Conservation (phyloP, 2,797 vertebrate species). For the Philypnodon macrostomus region DNA sequence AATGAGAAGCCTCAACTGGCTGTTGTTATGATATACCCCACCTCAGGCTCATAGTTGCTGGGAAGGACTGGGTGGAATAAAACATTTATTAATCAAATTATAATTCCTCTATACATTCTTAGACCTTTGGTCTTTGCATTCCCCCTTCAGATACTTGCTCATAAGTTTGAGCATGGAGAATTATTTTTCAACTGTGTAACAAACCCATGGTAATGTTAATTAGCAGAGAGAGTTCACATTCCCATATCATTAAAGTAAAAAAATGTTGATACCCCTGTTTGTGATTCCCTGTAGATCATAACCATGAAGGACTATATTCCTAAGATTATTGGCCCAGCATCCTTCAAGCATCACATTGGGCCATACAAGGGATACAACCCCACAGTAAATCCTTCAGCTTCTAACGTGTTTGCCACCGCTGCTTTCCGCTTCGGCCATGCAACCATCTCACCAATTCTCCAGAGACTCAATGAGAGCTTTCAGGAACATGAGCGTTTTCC, state of each 20-base stretch:
- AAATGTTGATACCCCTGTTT: background rate
- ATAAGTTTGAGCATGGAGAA: background rate
- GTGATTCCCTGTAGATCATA: conserved; percentile 79
- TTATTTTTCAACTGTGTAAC: background rate
- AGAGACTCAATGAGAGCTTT: conserved; percentile 81
- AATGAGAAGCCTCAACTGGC: too few relatives aligned
- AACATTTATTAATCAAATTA: too few relatives aligned
- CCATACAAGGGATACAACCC: conserved; percentile 83
- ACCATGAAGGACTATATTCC: conserved; percentile 91
- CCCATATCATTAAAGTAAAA: background rate
- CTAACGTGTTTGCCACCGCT: conserved; percentile 92
- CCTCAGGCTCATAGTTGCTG: too few relatives aligned
- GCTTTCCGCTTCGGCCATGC: conserved; percentile 95
- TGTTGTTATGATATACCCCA: too few relatives aligned
- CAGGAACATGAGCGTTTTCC: conserved; percentile 78
- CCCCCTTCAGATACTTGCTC: too few relatives aligned
- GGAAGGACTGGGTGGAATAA: too few relatives aligned
- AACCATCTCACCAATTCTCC: conserved; percentile 78
- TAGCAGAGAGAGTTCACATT: background rate
- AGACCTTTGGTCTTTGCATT: too few relatives aligned
- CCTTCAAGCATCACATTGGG: conserved; percentile 80
- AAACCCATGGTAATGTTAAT: conserved; percentile 13
- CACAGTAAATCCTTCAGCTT: conserved; percentile 79
- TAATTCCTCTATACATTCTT: too few relatives aligned
- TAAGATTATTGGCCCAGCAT: conserved; percentile 84